Conservation (phyloP, 2,113 vertebrate species). For the Rhinichthys klamathensis region DNA sequence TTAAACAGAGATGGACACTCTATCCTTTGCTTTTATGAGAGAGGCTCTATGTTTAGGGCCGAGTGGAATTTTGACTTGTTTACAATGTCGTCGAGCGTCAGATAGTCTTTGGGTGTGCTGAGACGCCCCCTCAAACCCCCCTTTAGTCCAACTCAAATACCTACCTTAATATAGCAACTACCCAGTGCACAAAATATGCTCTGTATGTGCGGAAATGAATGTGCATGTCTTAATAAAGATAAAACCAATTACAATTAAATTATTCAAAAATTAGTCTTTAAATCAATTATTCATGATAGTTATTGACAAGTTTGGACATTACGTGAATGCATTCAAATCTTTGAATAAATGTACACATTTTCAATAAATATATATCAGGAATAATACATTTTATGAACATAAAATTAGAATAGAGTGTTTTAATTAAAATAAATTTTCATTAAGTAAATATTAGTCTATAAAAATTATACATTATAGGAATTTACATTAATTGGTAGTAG, state of each 20-base stretch:
- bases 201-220: conserved; percentile 64
- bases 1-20: conserved; percentile 28
- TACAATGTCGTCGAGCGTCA: conserved; percentile 62
- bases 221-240: conserved; percentile 63
- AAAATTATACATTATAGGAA: no score
- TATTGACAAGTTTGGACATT: background rate
- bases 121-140: conserved; percentile 31
- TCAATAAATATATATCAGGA: background rate
- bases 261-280: background rate
- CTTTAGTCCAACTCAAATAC: conserved; percentile 64
- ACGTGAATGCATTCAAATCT: background rate
- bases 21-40: conserved; percentile 61
- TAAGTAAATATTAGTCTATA: no score
- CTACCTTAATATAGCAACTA: conserved; percentile 68
- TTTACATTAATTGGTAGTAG: no score
- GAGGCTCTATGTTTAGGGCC: conserved; percentile 70
- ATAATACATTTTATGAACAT: background rate
- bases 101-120: conserved; percentile 60
- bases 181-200: conserved; percentile 68
- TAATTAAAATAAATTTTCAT: background rate
- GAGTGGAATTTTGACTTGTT: conserved; percentile 67
- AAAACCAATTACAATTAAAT: background rate
- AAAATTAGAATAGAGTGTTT: background rate
- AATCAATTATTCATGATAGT: background rate
- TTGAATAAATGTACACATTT: background rate